Base-by-base conservation (phyloP, 2,797 vertebrate genomes). In the Benthosema pterotum region DNA sequence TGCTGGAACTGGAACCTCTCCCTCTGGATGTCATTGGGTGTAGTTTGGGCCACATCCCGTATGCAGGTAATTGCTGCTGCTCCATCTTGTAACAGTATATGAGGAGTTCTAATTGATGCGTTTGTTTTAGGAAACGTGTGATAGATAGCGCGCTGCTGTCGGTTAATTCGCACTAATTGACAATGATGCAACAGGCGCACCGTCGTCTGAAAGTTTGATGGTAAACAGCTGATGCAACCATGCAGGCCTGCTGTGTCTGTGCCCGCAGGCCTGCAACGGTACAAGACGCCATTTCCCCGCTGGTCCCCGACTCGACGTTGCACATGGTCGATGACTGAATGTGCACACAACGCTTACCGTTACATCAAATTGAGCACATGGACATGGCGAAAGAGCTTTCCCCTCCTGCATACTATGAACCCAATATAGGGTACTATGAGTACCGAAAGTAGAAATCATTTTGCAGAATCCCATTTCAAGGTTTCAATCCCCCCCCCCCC, bases 161-260 rank as follows among this genome's bases (percentile, higher is more conserved):
- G n/a, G n/a, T n/a, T n/a, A 78, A 65, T 88, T 89, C 67, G 71
- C 82, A 74, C 73, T 38, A 80, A 92, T 92, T 80, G 87, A 77
- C 84, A 87, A 58, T 93, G 93, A 94, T 92, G 93, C 92, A 93
- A 93, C 82, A 67, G 81, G 82, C 69, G n/a, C 65, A 71, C 87
- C 70, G 82, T 85, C 86, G 86, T 89, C 71, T 91, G 90, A 92
- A 94, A 94, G 92, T 90, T 84, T 63, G 60, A 19, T 79, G 63
- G 92, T 93, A 94, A 94, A 94, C 93, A 94, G 93, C 72, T 94
- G 93, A 94, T 94, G 93, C 92, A 94, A 94, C 87, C 8, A n/a
- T n/a, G n/a, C n/a, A 38, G 32, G 32, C 32, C 32, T 8, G 32
- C 8, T 9, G 2, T 11, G 32, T 38, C 7, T 38, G 7, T 11